Evolutionary conservation across 2,113 vertebrate species (phyloP), one percentile per base, ranked within the genome.

Genomic region (Siphamia tubifer): DNA sequence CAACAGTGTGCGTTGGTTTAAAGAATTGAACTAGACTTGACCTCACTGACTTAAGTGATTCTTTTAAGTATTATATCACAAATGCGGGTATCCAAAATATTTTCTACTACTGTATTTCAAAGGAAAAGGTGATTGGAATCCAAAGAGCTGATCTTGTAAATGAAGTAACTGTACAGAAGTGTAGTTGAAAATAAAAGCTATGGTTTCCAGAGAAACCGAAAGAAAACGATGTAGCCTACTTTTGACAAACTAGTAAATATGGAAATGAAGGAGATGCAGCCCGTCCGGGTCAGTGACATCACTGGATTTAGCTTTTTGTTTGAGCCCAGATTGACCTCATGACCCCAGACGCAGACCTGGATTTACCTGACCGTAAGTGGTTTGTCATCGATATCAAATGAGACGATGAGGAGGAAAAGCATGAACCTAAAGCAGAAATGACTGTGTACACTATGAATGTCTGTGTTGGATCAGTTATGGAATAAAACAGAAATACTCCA

Each of bases 281-380:
- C 11, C 0, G 16, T 74, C 17, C 4, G 53, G 61, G 49, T 30
- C 24, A 13, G 25, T 15, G 61, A 43, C 23, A 32, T 42, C 36
- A 24, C 43, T 49, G 11, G 10, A 30, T 6, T 9, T 47, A 25
- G 38, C 25, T 15, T 15, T 16, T 23, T n/a, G 4, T 48, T 48
- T 28, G 44, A 3, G 16, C 8, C n/a, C n/a, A n/a, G 1, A 61
- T 8, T 15, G 5, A 15, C 51, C 51, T 58, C 44, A 9, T 3
- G 23, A 44, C 8, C 30, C 40, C 57, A 7, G 60, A 64, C 47
- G 24, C 21, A 8, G 34, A 52, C 15, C 65, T 68, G 71, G 78
- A 82, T 65, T 45, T 5, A 82, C 87, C 79, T 42, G 86, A 89
- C 39, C 82, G 32, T 45, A 4, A 72, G n/a, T n/a, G n/a, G n/a